Evolutionary conservation across 2,797 vertebrate species (phyloP), one percentile per base, ranked within the genome.

Genomic region (Gallinago nigripennis): DNA sequence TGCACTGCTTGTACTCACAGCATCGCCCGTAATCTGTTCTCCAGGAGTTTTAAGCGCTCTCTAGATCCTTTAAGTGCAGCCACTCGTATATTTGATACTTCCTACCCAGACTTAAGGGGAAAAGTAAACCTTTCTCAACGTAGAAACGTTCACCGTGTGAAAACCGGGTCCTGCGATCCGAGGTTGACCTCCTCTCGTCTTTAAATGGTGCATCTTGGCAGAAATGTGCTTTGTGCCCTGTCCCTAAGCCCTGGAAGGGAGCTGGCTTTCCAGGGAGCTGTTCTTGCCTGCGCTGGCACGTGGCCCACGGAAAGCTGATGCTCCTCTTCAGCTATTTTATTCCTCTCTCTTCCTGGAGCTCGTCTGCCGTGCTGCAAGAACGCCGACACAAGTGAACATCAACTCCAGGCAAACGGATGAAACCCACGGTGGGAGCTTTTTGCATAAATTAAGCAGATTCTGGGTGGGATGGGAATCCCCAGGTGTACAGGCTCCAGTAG

Each of bases 211-310:
- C 41, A 27, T 81, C 76, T 73, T 82, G 88, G 76, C 88, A 95
- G 88, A 72, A 58, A 41, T 27, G 51, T 37, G 88, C 78, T 92
- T 86, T 68, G 57, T 0, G 0, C 1, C 0, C 60, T 3, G 15
- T 60, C 61, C 57, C 78, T 85, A 51, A 85, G 57, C 65, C 56
- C 69, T 57, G 64, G 90, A 94, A 91, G 60, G 70, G 86, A 81
- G 85, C 80, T 78, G 80, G 12, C 69, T 90, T 82, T 91, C 80
- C 72, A 78, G 85, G 84, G 87, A 94, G 79, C 82, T 82, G 79
- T 85, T 91, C 82, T 65, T 82, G 71, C 88, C 50, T 86, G 66
- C 7, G 2, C 66, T 88, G 81, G 78, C 71, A 60, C 3, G 7
- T 35, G 70, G 89, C 91, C 84, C 82, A 75, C 14, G 58, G 87